Base-by-base conservation (phyloP, 2,797 vertebrate genomes). In the Rhinichthys osculus region DNA sequence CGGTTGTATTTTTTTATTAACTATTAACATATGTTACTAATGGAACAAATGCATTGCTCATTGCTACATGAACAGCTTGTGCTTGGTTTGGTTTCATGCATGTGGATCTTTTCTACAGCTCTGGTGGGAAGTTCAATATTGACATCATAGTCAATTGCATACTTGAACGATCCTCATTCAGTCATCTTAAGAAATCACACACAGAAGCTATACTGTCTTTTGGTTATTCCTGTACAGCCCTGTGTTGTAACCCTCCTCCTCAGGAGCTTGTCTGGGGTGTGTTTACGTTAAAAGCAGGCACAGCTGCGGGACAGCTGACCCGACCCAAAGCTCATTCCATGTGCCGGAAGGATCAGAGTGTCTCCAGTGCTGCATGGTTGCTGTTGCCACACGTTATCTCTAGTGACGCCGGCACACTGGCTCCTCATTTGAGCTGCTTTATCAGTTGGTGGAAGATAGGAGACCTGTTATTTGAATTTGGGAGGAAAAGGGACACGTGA, bases 381-480 rank as follows among this genome's bases (percentile, higher is more conserved):
- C 52, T 72, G 64, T 64, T 80, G 52, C 19, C 9, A n/a, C 14
- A 23, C 33, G 76, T 17, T 69, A 33, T 47, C 17, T 84, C 17
- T 57, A 64, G 81, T n/a, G 47, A 73, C 11, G 10, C 57, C 4
- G 3, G 50, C 35, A 27, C 19, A 76, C 4, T 62, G 52, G 30
- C 19, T 35, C 10, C n/a, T 64, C 82, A 35, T 23, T 50, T 62
- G 35, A 57, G 38, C 38, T 47, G 35, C 35, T 69, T 67, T 40
- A 57, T 82, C 72, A 81, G 30, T 9, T 21, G 21, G 33, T 78
- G 30, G 21, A 47, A 71, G 62, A 79, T 30, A 82, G 47, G 7
- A 67, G 83, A 21, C 64, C 59, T 81, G 21, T 13, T 8, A 81
- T 87, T 88, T 90, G 72, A 85, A 82, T 81, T 87, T 85, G 66